Percentiles rank a stretch among this genome's conserved stretches.
Evolutionary conservation across 30 jellyfish, hydroid and myxozoan genomes (phyloP).

Genomic region (Phacellophora camtschatica): DNA sequence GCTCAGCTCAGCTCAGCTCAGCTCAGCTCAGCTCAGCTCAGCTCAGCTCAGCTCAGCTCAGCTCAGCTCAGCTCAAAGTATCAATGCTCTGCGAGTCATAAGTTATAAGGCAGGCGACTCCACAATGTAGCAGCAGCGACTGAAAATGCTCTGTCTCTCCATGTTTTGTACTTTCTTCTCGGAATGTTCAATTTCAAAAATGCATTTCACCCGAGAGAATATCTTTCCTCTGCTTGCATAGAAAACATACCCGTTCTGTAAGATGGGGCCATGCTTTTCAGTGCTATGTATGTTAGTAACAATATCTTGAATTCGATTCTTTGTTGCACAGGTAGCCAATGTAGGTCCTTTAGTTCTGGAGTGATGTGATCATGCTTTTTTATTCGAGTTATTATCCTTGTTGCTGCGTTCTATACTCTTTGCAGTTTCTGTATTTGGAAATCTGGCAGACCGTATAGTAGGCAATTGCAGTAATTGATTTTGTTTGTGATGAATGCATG

Average conservation of each 20-base stretch:
- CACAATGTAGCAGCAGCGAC: conserved; percentile 44
- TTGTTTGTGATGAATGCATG: conserved; percentile 26
- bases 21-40: too few species aligned
- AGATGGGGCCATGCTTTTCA: background rate
- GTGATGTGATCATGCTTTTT: conserved; percentile 36
- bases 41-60: too few species aligned
- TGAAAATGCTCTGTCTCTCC: conserved; percentile 29
- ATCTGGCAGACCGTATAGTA: conserved; percentile 53
- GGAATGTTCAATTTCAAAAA: background rate
- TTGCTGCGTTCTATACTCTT: conserved; percentile 19
- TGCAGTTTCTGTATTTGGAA: conserved; percentile 35
- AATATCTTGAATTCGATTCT: background rate
- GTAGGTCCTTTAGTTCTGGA: background rate
- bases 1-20: too few species aligned
- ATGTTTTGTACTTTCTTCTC: background rate
- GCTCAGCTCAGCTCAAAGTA: too few species aligned
- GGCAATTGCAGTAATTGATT: conserved; percentile 56
- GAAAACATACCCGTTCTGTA: background rate
- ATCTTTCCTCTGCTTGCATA: background rate
- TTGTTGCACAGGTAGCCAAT: background rate
- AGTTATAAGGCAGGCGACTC: background rate
- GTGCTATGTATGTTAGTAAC: background rate
- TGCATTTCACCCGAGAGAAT: too few species aligned
- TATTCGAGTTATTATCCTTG: conserved; percentile 11
- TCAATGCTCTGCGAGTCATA: conserved; percentile 20